Evolutionary conservation across 2,888 invertebrate species (phyloP), one percentile per base, ranked within the genome.

Genomic region (Pseudeuparius sepicola): DNA sequence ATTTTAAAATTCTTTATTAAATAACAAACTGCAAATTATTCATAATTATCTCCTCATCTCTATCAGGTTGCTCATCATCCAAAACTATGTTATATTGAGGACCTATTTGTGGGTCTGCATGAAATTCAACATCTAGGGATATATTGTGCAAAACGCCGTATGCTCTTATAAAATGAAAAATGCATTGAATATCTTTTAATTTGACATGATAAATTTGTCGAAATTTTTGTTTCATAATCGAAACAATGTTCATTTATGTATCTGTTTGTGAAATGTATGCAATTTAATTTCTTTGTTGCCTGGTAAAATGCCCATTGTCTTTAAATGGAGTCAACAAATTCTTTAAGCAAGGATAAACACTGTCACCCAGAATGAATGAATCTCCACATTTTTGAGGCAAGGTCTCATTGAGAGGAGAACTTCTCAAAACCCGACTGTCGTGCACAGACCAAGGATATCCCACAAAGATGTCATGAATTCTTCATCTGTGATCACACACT

Each of bases 371-470:
- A 11, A 49, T 37, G 24, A 29, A 45, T 17, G 17, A 43, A 24
- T 33, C 31, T 32, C 41, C 39, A 36, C 42, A 46, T 34, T 39
- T 46, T 34, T 41, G 38, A 14, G 17, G 9, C 14, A 43, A 14
- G 20, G 23, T 34, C 7, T 37, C n/a, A 30, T 15, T 15, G 25
- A 41, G 31, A 24, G 40, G 37, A 14, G 39, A 39, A 18, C 4
- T 33, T 36, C 37, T 23, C 3, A 48, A 43, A 17, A 42, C 43
- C 24, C 44, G 23, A 14, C 44, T 43, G 24, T 47, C 45, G 29
- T 46, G 44, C 1, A 45, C 46, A 9, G 46, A 48, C 33, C 43
- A 46, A n/a, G 47, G 45, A 28, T 36, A 48, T 15, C 48, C 46
- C 10, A 46, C 37, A 42, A 42, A 46, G 16, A 48, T 26, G 34